Base-by-base conservation (phyloP, 2,888 invertebrate species). In the Azorinus chamasolen region DNA sequence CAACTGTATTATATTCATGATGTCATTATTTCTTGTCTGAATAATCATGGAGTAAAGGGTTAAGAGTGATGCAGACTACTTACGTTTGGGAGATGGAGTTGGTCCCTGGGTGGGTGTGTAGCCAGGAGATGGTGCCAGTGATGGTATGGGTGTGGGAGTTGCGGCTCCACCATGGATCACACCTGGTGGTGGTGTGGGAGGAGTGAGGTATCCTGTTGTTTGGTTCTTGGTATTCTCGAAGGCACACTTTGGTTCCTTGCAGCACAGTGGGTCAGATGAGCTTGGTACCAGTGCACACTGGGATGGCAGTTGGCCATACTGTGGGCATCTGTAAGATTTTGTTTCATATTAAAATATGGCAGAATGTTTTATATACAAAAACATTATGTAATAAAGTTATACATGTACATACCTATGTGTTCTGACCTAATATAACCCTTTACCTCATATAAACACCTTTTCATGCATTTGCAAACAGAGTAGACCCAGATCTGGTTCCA, bases 241-340 rank as follows among this genome's bases (percentile, higher is more conserved):
- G 0, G 58, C 54, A 61, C 85, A 87, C 43, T 83, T 70, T n/a
- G 87, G 87, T 50, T 82, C 75, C 74, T 80, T 75, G 59, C 85
- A 85, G 72, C 85, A 85, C 1, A 81, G 66, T 37, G 87, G 87
- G 59, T 87, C 87, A n/a, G 57, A 59, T 16, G 84, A 77, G 61
- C 84, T 84, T 1, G 78, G 84, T 8, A 83, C 79, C 66, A 85
- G 71, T 16, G 53, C 24, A 53, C 87, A 87, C 46, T 78, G 66
- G 1, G 58, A 22, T 20, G 83, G 83, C 16, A 82, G 69, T 12
- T 58, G n/a, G 6, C 50, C 65, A 68, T 83, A 86, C n/a, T 43
- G 48, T 10, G 79, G 74, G 48, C 86, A 86, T 74, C 84, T 83
- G 55, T 1, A 55, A 32, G 32, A 32, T n/a, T n/a, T n/a, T n/a